Conservation (phyloP, 2,888 invertebrate species). For the Galerucella nymphaeae region DNA sequence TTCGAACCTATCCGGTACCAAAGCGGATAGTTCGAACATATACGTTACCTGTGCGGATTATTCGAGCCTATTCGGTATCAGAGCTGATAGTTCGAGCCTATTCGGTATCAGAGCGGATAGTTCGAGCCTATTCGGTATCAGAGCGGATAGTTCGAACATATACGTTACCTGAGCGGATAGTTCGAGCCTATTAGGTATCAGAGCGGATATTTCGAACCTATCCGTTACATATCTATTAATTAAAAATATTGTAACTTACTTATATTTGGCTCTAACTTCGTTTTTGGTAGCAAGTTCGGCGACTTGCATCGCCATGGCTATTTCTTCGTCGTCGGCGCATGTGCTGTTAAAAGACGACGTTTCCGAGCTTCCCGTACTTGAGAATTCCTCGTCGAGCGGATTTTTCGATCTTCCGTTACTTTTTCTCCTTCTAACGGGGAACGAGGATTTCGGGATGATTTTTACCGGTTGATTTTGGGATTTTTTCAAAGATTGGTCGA, state of each 20-base stretch:
- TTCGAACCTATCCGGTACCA: too few relatives aligned
- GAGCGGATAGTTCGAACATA: too few relatives aligned
- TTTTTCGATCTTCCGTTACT: constrained; percentile 28
- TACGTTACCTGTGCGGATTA: too few relatives aligned
- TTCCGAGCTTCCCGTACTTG: constrained; percentile 63
- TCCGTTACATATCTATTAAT: too few relatives aligned
- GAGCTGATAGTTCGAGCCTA: too few relatives aligned
- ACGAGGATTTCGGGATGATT: constrained; percentile 43
- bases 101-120: too few relatives aligned
- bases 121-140: too few relatives aligned
- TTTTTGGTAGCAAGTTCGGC: constrained; percentile 83
- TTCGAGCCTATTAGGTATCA: too few relatives aligned
- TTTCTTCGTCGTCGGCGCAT: constrained; percentile 87
- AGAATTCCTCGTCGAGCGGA: constrained; percentile 52
- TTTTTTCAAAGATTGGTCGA: constrained; percentile 21
- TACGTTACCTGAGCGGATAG: too few relatives aligned
- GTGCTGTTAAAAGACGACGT: constrained; percentile 82
- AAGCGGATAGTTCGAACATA: too few relatives aligned
- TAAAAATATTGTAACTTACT: constrained; percentile 64
- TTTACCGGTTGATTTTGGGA: constrained; percentile 25
- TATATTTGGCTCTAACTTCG: constrained; percentile 83
- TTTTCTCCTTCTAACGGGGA: constrained; percentile 43
- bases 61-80: too few relatives aligned
- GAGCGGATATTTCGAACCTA: too few relatives aligned
- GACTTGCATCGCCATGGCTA: constrained; percentile 85